These are phyloP conservation scores for Lordiphosa andalusiaca DNA, from an alignment of 2,888 invertebrate species.

Conservation along the genomic window DNA sequence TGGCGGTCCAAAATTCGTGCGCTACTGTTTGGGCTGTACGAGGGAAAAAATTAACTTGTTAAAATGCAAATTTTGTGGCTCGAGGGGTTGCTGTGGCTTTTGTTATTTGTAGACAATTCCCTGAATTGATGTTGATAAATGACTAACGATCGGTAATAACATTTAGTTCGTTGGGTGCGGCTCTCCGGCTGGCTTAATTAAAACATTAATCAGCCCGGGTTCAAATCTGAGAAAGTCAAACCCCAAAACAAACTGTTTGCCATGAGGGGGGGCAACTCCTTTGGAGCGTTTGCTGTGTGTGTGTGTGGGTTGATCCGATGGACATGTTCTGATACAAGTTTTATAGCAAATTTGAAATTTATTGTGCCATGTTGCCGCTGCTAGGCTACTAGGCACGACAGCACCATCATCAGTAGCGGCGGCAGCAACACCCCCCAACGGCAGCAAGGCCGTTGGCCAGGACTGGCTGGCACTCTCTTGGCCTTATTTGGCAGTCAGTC, in stretches of 20 bases:
- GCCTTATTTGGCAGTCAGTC: conserved; percentile 54
- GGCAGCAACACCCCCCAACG: conserved; percentile 37
- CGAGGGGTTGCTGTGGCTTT: conserved; percentile 45
- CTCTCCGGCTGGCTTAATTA: conserved; percentile 57
- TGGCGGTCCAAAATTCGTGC: conserved; percentile 62
- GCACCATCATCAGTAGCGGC: conserved; percentile 25
- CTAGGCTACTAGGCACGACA: conserved; percentile 33
- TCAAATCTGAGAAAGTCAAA: conserved; percentile 51
- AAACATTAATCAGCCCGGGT: conserved; percentile 57
- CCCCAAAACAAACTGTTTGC: conserved; percentile 52
- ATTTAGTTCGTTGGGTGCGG: conserved; percentile 45
- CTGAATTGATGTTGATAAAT: conserved; percentile 73
- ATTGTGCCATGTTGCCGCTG: conserved; percentile 50
- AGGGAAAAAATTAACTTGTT: conserved; percentile 73
- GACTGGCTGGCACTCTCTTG: conserved; percentile 23
- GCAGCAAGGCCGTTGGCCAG: conserved; percentile 45
- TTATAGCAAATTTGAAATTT: conserved; percentile 74
- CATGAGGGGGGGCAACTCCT: conserved; percentile 2
- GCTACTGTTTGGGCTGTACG: conserved; percentile 67
- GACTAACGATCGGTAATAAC: conserved; percentile 59
- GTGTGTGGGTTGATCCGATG: conserved; percentile 59
- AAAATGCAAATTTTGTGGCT: conserved; percentile 72
- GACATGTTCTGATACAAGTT: conserved; percentile 73
- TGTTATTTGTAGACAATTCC: conserved; percentile 44
- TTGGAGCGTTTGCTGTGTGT: conserved; percentile 18